Percentiles rank a stretch among this genome's conserved stretches.
These are phyloP conservation scores for Unio delphinus DNA, from an alignment of 2,888 invertebrate genomes.

Conservation along the genomic window DNA sequence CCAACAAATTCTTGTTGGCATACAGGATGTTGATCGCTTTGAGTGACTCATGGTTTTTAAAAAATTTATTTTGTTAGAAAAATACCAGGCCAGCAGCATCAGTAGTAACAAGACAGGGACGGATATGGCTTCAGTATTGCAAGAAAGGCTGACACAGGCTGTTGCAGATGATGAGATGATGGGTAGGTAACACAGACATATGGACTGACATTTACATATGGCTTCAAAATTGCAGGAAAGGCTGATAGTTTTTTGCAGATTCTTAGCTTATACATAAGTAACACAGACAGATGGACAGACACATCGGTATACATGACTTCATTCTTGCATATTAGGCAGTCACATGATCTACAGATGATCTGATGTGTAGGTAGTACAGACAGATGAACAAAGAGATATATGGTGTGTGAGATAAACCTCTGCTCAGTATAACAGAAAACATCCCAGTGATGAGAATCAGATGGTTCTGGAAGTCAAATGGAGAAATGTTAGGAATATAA, in stretches of 20 bases:
- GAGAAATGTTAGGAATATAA: too few species aligned
- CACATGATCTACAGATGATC: too few species aligned
- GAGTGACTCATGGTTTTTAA: background rate
- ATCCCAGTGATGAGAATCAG: too few species aligned
- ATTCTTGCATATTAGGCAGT: too few species aligned
- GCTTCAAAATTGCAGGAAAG: background rate
- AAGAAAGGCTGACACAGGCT: slow-evolving; percentile 47
- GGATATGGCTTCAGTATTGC: slow-evolving; percentile 61
- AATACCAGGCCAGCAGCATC: slow-evolving; percentile 52
- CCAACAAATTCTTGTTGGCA: background rate
- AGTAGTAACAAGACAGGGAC: slow-evolving; percentile 46
- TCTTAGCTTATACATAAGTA: too few species aligned
- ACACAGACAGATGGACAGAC: too few species aligned
- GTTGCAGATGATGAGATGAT: slow-evolving; percentile 32
- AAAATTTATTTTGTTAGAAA: slow-evolving; percentile 22
- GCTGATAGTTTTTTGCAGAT: background rate
- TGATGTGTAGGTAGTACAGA: too few species aligned
- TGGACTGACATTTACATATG: background rate
- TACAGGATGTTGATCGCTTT: background rate
- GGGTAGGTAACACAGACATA: slow-evolving; percentile 18
- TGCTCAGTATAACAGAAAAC: too few species aligned
- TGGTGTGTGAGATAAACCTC: too few species aligned
- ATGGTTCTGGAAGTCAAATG: too few species aligned
- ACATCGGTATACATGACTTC: too few species aligned
- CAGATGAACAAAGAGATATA: too few species aligned